Evolutionary conservation across 2,113 vertebrate genomes (phyloP), one percentile per base, ranked within the genome.

Genomic region (Prunella fulvescens): DNA sequence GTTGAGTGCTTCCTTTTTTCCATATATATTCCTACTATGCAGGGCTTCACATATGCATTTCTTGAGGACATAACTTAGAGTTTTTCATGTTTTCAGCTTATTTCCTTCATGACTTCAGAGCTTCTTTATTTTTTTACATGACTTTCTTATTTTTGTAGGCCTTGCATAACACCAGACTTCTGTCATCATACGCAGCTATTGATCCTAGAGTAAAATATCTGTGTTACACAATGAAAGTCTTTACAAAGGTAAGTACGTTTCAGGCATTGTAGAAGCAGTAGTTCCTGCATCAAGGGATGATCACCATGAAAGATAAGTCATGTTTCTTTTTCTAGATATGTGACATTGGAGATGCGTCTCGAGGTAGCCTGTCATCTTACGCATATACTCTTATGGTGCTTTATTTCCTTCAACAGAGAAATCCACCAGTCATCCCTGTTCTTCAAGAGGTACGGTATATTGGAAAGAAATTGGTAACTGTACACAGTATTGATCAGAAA

Each of bases 301-400:
- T 74, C 50, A 80, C 28, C 18, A 26, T 61, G 19, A 48, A 44
- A 82, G 35, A 39, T 57, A 67, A 88, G 86, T 47, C 2, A 2
- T 58, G 20, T 91, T 82, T 60, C 62, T 83, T 82, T 78, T 92
- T 95, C 60, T 91, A 99, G 99, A 98, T 99, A 95, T 99, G 99
- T 74, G 99, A 99, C 79, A 99, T 99, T 51, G 99, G 99, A 31
- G 99, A 99, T 67, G 99, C 99, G 23, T 99, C 99, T 22, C 98
- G 99, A 92, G 99, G 99, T 84, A 99, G 99, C 93, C 98, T 99
- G 35, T 99, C 99, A 1, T 99, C 99, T 71, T 99, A 99, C 4
- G 99, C 99, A 4, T 99, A 99, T 96, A 99, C 99, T n/a, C 98
- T 99, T 86, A 99, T 99, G 99, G 99, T 99, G 97, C 98, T 99